Evolutionary conservation across 2,113 vertebrate genomes (phyloP).

Genomic region (Cyphomyrus discorhynchus): DNA sequence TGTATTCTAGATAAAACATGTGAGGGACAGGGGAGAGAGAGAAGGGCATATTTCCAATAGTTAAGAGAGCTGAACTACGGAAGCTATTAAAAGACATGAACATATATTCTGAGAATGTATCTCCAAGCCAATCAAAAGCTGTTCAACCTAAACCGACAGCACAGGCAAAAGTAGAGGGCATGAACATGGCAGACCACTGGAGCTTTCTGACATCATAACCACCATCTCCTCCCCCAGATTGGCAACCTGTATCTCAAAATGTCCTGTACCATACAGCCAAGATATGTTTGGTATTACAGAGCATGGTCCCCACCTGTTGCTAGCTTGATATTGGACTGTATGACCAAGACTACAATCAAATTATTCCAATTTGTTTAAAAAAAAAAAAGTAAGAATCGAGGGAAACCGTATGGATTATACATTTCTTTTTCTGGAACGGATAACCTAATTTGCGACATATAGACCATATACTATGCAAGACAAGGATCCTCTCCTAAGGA

Average conservation of each 20-base stretch:
- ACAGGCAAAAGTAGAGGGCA: neutral
- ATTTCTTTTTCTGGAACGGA: neutral
- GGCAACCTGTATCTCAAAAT: neutral
- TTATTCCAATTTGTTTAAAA: neutral
- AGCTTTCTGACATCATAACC: constrained; percentile 16
- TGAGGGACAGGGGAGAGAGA: constrained; percentile 23
- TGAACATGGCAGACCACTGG: constrained; percentile 21
- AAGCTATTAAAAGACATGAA: constrained; percentile 59
- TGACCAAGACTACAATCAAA: neutral
- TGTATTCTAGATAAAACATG: constrained; percentile 43
- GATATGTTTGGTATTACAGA: neutral
- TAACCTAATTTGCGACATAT: neutral
- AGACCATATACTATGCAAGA: neutral
- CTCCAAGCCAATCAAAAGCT: constrained; percentile 42
- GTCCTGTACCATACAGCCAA: neutral
- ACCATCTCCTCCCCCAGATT: neutral
- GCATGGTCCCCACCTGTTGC: neutral
- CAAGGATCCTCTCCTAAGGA: neutral
- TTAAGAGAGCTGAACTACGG: constrained; percentile 41
- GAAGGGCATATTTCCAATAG: constrained; percentile 42
- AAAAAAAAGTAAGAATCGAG: neutral
- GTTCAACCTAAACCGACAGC: constrained; percentile 1
- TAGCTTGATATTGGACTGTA: neutral
- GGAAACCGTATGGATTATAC: neutral
- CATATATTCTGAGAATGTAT: constrained; percentile 55